Conservation (phyloP, 2,797 vertebrate genomes). For the Silurus aristotelis region DNA sequence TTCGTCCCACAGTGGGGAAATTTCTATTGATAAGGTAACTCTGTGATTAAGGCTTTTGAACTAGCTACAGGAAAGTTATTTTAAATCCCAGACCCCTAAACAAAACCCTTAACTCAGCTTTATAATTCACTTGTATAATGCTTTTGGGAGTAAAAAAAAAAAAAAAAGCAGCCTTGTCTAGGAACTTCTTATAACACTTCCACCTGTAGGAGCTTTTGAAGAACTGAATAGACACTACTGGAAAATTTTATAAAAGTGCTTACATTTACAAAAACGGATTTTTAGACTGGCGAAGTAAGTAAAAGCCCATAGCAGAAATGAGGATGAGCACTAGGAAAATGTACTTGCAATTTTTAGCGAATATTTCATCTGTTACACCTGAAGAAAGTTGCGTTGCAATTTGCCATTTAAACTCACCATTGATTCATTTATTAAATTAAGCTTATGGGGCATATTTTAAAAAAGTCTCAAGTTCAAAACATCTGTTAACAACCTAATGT, state of each 20-base stretch:
- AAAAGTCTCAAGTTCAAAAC: background rate
- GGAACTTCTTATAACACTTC: background rate
- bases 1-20: too few species aligned
- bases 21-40: background rate
- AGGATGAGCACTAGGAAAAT: background rate
- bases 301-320: background rate
- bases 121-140: background rate
- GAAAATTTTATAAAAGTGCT: background rate
- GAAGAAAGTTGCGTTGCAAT: background rate
- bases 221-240: background rate
- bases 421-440: background rate
- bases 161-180: background rate
- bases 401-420: background rate
- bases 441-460: background rate
- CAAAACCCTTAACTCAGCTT: background rate
- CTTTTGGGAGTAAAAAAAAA: background rate
- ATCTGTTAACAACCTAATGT: background rate
- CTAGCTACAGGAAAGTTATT: background rate
- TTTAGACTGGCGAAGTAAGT: background rate
- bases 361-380: background rate
- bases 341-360: background rate
- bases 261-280: background rate
- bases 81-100: background rate
- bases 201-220: background rate
- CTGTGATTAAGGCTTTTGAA: background rate